Evolutionary conservation across 2,888 invertebrate genomes (phyloP), one percentile per base, ranked within the genome.

Genomic region (Deilephila porcellus): DNA sequence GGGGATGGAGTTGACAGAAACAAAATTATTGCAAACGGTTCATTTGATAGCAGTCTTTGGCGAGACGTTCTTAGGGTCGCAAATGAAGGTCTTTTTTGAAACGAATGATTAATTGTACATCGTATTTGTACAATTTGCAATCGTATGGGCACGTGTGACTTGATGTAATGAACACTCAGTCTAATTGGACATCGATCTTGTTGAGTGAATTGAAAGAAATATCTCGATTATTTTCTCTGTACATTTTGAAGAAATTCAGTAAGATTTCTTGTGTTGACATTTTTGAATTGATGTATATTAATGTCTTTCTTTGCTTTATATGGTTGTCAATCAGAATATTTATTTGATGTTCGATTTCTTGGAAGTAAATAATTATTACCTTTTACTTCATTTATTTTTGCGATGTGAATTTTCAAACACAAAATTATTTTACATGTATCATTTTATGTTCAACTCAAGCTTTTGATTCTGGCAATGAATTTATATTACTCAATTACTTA

Each of bases 21-120:
- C 83, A 81, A 83, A 86, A 84, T 85, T 85, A 86, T 84, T 82
- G 81, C 81, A 79, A 82, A 74, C 76, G 80, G 59, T 82, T 82
- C 80, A 83, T 84, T 83, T 81, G 78, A 77, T 74, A 78, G 71
- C 74, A 17, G 14, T 8, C 59, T 73, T 62, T 70, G 45, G 73
- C 60, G 70, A 73, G 73, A 73, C 73, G 73, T 71, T 73, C 79
- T 74, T 74, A 37, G 72, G 73, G 59, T 74, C 63, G 70, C 76
- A 75, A 71, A 73, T 71, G 75, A 74, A 76, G 60, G 60, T 71
- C 45, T 70, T 71, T 73, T 75, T 75, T 34, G 52, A 52, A 53
- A 52, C 32, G 63, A 56, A 60, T 67, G 59, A 67, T 73, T 73
- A 73, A 73, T 67, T 64, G 53, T 37, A 64, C 37, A 32, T 60